A percentile compares a stretch with the other conserved stretches of the same genome.
Evolutionary conservation across 2,888 invertebrate species (phyloP).

Genomic region (Parnassius mnemosyne): DNA sequence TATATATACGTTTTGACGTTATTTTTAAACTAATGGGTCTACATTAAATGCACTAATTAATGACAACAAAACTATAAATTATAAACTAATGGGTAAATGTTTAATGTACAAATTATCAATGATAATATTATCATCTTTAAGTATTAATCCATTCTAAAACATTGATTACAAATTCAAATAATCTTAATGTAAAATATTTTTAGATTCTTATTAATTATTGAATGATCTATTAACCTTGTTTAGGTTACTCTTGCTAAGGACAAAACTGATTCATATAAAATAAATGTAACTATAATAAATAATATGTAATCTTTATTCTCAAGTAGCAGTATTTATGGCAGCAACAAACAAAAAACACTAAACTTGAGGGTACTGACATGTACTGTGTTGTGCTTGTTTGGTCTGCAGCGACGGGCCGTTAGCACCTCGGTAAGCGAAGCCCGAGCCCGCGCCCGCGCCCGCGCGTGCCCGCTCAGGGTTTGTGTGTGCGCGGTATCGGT

Average conservation of each 20-base stretch:
- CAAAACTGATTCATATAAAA: constrained; percentile 3
- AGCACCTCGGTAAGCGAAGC: constrained; percentile 77
- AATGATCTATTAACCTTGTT: not conserved
- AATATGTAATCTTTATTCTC: constrained; percentile 38
- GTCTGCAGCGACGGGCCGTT: constrained; percentile 80
- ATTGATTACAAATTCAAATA: not conserved
- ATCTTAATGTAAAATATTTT: constrained; percentile 4
- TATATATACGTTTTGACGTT: no score
- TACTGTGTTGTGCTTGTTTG: constrained; percentile 78
- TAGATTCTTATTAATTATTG: not conserved
- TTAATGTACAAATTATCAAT: no score
- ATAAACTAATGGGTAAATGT: not conserved
- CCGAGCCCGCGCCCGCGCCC: constrained; percentile 52
- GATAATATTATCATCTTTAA: no score
- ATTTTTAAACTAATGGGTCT: constrained; percentile 21
- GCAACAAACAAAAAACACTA: constrained; percentile 52
- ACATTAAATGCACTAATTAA: not conserved
- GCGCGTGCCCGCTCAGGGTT: constrained; percentile 49
- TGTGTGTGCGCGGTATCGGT: constrained; percentile 65
- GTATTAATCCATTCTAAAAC: no score
- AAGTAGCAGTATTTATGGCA: constrained; percentile 10
- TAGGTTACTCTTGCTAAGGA: constrained; percentile 13
- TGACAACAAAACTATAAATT: not conserved
- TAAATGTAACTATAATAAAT: constrained; percentile 9
- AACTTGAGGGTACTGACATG: constrained; percentile 73